Percentiles rank a stretch among this genome's conserved stretches.
These are phyloP conservation scores for Lasaia peninsularis DNA, from an alignment of 1,140 invertebrate genomes.

Conservation along the genomic window DNA sequence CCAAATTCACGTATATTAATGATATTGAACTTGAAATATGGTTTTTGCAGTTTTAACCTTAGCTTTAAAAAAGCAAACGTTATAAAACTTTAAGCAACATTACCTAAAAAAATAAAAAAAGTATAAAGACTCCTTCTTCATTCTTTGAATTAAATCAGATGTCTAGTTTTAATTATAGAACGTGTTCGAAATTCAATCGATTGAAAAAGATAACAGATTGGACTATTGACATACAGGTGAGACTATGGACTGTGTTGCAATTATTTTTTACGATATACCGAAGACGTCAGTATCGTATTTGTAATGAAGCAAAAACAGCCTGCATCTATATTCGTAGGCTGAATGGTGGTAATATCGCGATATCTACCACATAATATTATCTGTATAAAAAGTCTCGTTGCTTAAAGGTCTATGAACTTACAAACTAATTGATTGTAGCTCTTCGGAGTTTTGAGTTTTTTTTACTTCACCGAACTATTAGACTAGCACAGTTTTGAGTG, in stretches of 20 bases:
- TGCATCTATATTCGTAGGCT: neutral
- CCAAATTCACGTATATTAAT: no score
- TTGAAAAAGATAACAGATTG: slow-evolving; percentile 2
- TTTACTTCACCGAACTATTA: no score
- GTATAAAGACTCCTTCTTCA: no score
- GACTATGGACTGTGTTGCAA: neutral
- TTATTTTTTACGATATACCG: neutral
- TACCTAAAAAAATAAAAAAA: no score
- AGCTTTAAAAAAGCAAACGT: no score
- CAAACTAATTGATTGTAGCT: neutral
- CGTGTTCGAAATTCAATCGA: neutral
- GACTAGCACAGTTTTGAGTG: no score
- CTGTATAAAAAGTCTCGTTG: neutral
- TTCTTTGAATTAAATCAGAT: no score
- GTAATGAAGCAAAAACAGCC: neutral
- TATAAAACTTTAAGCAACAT: no score
- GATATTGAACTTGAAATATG: no score
- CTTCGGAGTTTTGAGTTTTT: no score
- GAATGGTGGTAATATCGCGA: slow-evolving; percentile 1
- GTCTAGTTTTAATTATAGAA: neutral
- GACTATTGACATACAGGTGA: neutral
- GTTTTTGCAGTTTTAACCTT: no score
- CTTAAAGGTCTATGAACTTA: neutral
- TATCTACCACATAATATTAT: neutral
- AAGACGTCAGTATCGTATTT: neutral